phyloP scores from a whole-genome alignment of 2,113 vertebrate species.

The Rynchops niger region DNA sequence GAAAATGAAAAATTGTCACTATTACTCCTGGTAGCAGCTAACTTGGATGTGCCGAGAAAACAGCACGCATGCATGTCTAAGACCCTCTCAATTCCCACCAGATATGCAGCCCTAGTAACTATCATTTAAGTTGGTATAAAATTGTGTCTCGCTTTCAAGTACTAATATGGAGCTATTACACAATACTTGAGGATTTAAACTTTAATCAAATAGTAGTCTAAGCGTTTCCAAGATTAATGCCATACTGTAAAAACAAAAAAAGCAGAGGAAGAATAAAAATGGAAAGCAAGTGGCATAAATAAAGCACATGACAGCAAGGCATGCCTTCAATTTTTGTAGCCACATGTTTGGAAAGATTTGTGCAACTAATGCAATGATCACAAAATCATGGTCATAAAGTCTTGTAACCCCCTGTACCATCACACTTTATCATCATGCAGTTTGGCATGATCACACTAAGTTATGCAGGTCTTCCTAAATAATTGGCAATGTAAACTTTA shows the following conservation, averaged over 20 bases:
- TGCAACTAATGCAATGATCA: not conserved
- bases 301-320: not conserved
- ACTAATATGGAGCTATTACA: not conserved
- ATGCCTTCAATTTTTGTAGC: constrained; percentile 35
- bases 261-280: not conserved
- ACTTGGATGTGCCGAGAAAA: not conserved
- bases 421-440: not conserved
- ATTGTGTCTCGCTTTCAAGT: not conserved
- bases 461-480: constrained; percentile 3
- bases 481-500: not conserved
- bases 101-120: not conserved
- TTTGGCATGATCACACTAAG: not conserved
- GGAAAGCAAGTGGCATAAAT: constrained; percentile 35
- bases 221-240: not conserved
- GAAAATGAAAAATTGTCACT: not conserved
- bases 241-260: not conserved
- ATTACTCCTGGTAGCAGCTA: not conserved
- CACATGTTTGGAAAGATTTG: not conserved
- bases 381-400: not conserved
- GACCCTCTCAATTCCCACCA: not conserved
- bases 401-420: not conserved
- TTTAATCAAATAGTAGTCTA: not conserved
- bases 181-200: not conserved
- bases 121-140: not conserved
- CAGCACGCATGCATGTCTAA: not conserved